phyloP scores from a whole-genome alignment of 2,888 invertebrate genomes.

The Parascotia fuliginaria region DNA sequence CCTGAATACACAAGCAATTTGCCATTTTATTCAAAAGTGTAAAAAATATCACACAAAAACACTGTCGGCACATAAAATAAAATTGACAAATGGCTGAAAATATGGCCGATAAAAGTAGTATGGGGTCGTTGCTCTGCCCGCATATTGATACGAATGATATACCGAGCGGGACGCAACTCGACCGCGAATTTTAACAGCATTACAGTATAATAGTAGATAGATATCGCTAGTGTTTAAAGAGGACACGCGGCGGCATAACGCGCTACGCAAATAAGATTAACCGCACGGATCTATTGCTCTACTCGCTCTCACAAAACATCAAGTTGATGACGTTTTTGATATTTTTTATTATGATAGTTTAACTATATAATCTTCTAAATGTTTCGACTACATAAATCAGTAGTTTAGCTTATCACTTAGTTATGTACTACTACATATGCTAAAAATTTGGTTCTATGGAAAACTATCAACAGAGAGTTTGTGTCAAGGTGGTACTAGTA shows the following conservation, averaged over 20 bases:
- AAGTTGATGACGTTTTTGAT: not conserved
- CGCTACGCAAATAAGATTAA: conserved; percentile 5
- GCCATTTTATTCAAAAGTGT: not conserved
- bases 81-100: conserved; percentile 11
- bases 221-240: conserved; percentile 24
- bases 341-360: too few relatives aligned
- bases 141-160: conserved; percentile 11
- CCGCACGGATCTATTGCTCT: not conserved
- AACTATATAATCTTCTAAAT: too few relatives aligned
- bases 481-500: too few relatives aligned
- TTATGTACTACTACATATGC: too few relatives aligned
- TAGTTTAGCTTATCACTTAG: too few relatives aligned
- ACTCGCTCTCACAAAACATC: not conserved
- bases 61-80: conserved; percentile 2
- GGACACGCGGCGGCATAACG: conserved; percentile 1
- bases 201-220: conserved; percentile 13
- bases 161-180: not conserved
- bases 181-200: conserved; percentile 21
- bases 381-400: too few relatives aligned
- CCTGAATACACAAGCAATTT: not conserved
- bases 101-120: conserved; percentile 1
- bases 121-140: conserved; percentile 13
- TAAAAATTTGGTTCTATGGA: too few relatives aligned
- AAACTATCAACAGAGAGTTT: too few relatives aligned
- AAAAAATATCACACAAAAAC: conserved; percentile 5